Percentiles rank a stretch among this genome's conserved stretches.
phyloP scores from a whole-genome alignment of 2,797 vertebrate genomes.

The Psittacula derbiana region DNA sequence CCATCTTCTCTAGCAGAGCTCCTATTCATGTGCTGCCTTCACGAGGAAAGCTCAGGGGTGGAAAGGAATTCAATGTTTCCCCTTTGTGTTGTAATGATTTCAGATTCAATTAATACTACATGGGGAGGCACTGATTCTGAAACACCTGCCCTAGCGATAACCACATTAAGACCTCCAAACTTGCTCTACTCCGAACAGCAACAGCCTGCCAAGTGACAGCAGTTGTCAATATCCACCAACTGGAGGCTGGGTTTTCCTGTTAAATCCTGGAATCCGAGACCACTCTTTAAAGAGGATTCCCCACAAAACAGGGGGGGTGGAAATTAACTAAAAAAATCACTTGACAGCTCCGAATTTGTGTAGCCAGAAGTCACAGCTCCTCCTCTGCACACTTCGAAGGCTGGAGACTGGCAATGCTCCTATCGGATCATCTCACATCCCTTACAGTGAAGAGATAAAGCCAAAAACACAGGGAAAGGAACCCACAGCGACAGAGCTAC shows the following conservation, averaged over 20 bases:
- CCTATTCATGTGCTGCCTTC: conserved; percentile 12
- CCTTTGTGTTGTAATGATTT: conserved; percentile 17
- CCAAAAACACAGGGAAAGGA: background rate
- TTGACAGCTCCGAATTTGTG: background rate
- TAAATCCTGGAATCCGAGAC: background rate
- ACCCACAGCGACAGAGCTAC: background rate
- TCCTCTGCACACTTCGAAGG: background rate
- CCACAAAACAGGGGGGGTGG: background rate
- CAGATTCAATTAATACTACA: conserved; percentile 30
- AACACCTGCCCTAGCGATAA: conserved; percentile 33
- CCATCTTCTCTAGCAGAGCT: background rate
- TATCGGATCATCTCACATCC: background rate
- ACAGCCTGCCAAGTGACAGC: conserved; percentile 17
- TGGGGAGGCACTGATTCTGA: background rate
- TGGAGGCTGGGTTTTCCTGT: background rate
- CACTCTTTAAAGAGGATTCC: background rate
- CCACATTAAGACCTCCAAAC: conserved; percentile 30
- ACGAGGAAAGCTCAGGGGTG: background rate
- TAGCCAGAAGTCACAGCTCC: conserved; percentile 21
- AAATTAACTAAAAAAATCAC: background rate
- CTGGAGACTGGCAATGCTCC: background rate
- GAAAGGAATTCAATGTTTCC: conserved; percentile 7
- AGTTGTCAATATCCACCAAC: conserved; percentile 3
- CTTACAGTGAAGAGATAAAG: background rate
- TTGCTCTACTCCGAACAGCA: background rate